Conservation (phyloP, 37 sponge, comb jelly and placozoan species). For the Geodia barretti region DNA sequence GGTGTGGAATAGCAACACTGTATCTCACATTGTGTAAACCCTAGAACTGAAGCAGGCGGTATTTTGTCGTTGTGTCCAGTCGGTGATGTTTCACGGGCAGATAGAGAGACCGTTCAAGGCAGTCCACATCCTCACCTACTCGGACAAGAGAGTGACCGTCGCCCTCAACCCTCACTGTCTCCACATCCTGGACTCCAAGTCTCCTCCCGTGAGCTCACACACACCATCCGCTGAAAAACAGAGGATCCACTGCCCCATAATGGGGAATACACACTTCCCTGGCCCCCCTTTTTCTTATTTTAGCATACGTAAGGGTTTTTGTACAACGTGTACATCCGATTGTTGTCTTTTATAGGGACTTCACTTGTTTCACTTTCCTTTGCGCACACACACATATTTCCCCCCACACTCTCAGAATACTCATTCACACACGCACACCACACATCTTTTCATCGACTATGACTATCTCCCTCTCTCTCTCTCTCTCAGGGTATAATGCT, state of each 20-base stretch:
- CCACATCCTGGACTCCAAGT: conserved; percentile 37
- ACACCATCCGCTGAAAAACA: neutral
- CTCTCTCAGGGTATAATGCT: conserved; percentile 67
- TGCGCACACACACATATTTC: conserved; percentile 12
- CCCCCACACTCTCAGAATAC: conserved; percentile 20
- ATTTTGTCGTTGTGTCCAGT: too few relatives aligned
- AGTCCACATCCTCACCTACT: conserved; percentile 28
- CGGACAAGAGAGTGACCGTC: conserved; percentile 57
- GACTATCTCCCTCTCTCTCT: neutral
- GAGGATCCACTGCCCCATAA: neutral
- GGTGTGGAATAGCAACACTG: too few relatives aligned
- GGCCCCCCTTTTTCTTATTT: too few relatives aligned
- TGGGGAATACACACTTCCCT: too few relatives aligned
- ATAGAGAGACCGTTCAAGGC: conserved; percentile 41
- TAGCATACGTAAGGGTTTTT: neutral
- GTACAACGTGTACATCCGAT: neutral
- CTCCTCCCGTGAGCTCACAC: conserved; percentile 51
- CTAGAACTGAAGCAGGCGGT: too few relatives aligned
- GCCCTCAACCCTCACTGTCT: conserved; percentile 77
- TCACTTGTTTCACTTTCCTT: neutral
- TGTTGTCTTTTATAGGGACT: neutral
- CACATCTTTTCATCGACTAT: neutral
- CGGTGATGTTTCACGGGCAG: conserved; percentile 65
- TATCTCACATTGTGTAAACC: too few relatives aligned
- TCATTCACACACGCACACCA: neutral